Evolutionary conservation across 2,113 vertebrate genomes (phyloP).

Genomic region (Sisor rabdophorus): DNA sequence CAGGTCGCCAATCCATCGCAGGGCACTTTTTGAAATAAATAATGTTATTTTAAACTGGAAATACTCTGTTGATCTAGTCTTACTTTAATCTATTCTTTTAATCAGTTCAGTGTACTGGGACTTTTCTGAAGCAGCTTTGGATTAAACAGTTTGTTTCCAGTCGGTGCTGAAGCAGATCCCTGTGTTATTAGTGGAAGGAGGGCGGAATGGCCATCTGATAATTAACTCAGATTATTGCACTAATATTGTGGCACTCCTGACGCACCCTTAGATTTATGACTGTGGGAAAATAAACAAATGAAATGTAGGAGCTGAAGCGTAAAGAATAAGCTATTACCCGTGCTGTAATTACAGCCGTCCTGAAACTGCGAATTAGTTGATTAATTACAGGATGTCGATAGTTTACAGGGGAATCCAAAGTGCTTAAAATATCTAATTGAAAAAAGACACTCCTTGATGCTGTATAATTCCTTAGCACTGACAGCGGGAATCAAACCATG

Average conservation of each 20-base stretch:
- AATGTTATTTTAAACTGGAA: too few relatives aligned
- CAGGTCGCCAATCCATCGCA: too few relatives aligned
- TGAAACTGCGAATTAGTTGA: slow-evolving; percentile 86
- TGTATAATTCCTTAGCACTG: slow-evolving; percentile 41
- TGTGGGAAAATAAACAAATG: slow-evolving; percentile 99
- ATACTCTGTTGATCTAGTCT: neutral
- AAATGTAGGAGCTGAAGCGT: slow-evolving; percentile 99
- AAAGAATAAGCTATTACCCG: slow-evolving; percentile 99
- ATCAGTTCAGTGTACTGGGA: slow-evolving; percentile 1
- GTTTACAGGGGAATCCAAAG: slow-evolving; percentile 72
- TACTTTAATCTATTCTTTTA: neutral
- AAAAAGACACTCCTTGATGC: slow-evolving; percentile 63
- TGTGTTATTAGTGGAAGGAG: slow-evolving; percentile 75
- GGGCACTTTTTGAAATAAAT: too few relatives aligned
- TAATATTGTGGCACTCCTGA: slow-evolving; percentile 96
- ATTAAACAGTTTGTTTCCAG: slow-evolving; percentile 20
- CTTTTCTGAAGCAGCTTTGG: neutral
- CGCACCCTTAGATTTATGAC: slow-evolving; percentile 95
- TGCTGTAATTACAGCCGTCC: slow-evolving; percentile 97
- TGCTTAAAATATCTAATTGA: slow-evolving; percentile 71
- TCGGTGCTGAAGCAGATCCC: slow-evolving; percentile 55
- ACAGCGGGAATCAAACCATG: slow-evolving; percentile 34
- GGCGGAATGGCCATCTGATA: slow-evolving; percentile 73
- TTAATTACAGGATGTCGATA: slow-evolving; percentile 84
- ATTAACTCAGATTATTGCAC: slow-evolving; percentile 99